Conservation (phyloP, 2,888 invertebrate species). For the Troilus luridus region DNA sequence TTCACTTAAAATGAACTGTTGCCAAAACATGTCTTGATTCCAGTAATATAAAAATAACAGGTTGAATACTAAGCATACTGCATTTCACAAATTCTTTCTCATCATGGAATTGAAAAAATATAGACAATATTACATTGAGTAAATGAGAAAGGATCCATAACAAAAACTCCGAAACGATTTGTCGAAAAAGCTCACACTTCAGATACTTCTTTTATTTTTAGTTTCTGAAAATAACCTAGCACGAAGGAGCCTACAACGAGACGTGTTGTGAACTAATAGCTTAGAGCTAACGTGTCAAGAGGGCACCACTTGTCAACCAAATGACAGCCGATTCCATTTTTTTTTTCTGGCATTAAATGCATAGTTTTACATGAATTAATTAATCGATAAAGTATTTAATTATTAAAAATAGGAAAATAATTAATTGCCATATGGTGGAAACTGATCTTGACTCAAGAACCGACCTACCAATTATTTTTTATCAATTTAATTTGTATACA, state of each 20-base stretch:
- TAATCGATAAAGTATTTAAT: background rate
- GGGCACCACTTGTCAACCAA: constrained; percentile 37
- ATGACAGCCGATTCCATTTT: background rate
- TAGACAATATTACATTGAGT: background rate
- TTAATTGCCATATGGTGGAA: background rate
- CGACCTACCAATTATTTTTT: background rate
- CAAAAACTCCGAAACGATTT: background rate
- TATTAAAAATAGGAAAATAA: background rate
- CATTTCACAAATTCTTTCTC: background rate
- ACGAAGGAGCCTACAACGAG: background rate
- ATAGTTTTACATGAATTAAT: background rate
- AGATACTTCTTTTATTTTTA: background rate
- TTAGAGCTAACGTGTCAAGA: constrained; percentile 25
- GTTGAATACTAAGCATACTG: background rate
- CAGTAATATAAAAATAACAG: constrained; percentile 36
- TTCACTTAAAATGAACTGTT: constrained; percentile 10
- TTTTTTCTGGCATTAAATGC: background rate
- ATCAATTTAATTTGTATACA: background rate
- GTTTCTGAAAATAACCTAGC: constrained; percentile 40
- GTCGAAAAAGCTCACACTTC: background rate
- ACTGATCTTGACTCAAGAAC: background rate
- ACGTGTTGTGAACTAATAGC: constrained; percentile 26
- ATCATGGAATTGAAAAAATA: background rate
- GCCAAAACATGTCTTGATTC: constrained; percentile 51
- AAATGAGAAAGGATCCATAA: background rate